A percentile compares a stretch with the other conserved stretches of the same genome.
phyloP scores from a whole-genome alignment of 2,797 vertebrate genomes.

The Onychomys arenicola region DNA sequence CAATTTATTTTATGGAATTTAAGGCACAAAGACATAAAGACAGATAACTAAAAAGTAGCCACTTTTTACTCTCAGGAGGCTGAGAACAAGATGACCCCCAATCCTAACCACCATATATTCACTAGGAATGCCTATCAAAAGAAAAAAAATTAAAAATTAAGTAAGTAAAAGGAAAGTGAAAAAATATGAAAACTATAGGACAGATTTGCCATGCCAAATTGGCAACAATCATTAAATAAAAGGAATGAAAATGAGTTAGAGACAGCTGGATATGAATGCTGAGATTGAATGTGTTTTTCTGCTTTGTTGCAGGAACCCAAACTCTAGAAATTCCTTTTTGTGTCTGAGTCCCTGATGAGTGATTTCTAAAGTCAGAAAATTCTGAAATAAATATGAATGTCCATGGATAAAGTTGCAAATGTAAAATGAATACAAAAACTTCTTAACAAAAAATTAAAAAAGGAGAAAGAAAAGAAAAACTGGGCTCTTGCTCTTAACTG shows the following conservation, averaged over 20 bases:
- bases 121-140: not conserved
- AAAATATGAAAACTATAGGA: too few species aligned
- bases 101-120: not conserved
- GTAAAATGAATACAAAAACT: too few species aligned
- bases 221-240: not conserved
- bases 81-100: not conserved
- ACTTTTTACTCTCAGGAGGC: accelerated
- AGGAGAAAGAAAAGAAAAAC: not conserved
- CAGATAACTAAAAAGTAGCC: not conserved
- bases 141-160: not conserved
- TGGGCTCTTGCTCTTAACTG: accelerated
- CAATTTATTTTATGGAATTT: not conserved
- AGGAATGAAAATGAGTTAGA: not conserved
- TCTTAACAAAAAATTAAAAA: too few species aligned
- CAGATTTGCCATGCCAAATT: not conserved
- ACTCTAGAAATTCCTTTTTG: not conserved
- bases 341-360: not conserved
- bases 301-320: not conserved
- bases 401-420: not conserved
- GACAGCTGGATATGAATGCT: not conserved
- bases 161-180: not conserved
- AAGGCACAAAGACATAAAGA: too few species aligned
- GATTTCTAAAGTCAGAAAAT: not conserved
- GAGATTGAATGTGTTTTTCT: not conserved
- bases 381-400: not conserved